These are phyloP conservation scores for Phyto melanocephala DNA, from an alignment of 2,888 invertebrate species.

Conservation along the genomic window DNA sequence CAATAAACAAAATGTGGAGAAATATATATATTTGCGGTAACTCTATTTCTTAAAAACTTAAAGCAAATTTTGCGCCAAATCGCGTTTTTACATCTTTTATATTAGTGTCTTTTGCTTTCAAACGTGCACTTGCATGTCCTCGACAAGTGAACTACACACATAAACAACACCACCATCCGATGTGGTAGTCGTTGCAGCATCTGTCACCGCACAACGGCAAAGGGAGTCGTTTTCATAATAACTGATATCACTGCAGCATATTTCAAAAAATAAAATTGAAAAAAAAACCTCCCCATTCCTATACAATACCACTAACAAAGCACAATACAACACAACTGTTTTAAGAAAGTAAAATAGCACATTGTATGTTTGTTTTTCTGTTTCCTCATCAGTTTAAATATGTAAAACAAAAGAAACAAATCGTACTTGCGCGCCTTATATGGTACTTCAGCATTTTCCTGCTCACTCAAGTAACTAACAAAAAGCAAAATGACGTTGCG, in stretches of 20 bases:
- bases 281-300: conserved; percentile 46
- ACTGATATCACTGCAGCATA: conserved; percentile 64
- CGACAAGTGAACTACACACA: conserved; percentile 69
- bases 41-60: conserved; percentile 44
- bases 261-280: conserved; percentile 52
- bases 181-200: background rate
- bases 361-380: conserved; percentile 54
- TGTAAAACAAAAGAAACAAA: conserved; percentile 1
- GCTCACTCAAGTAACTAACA: conserved; percentile 66
- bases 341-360: conserved; percentile 60
- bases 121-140: conserved; percentile 51
- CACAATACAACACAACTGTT: conserved; percentile 47
- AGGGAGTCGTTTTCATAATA: conserved; percentile 70
- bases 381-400: conserved; percentile 54
- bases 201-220: conserved; percentile 58
- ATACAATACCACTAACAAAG: conserved; percentile 44
- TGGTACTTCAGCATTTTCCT: conserved; percentile 66
- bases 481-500: conserved; percentile 67
- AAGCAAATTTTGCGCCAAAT: conserved; percentile 71
- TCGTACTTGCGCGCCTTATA: conserved; percentile 18
- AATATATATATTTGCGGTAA: too few relatives aligned
- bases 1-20: too few relatives aligned
- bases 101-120: conserved; percentile 53
- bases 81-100: conserved; percentile 70
- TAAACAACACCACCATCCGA: background rate